Percentiles rank a stretch among this genome's conserved stretches.
These are phyloP conservation scores for Poeciliopsis occidentalis DNA, from an alignment of 2,113 vertebrate species.

Conservation along the genomic window DNA sequence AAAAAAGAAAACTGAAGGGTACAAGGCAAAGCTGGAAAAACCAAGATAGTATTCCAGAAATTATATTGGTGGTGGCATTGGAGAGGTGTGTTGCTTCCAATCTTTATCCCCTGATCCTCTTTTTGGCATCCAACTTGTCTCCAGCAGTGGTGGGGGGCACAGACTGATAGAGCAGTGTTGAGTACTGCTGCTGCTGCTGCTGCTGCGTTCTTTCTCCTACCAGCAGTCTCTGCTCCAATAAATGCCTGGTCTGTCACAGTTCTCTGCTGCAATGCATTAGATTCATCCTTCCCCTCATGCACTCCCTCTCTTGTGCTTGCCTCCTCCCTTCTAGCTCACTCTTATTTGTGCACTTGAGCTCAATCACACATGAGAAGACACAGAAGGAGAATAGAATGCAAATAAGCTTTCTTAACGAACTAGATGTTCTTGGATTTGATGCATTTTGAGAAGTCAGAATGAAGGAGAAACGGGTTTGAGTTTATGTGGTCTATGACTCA, in stretches of 20 bases:
- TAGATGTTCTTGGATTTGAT: conserved; percentile 69
- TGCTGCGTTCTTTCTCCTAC: conserved; percentile 60
- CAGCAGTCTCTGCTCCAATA: conserved; percentile 75
- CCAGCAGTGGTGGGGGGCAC: conserved; percentile 47
- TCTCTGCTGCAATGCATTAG: conserved; percentile 77
- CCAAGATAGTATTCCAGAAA: conserved; percentile 67
- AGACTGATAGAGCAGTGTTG: conserved; percentile 59
- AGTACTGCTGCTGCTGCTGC: conserved; percentile 39
- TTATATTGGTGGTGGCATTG: too few species aligned
- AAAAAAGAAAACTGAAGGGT: conserved; percentile 13
- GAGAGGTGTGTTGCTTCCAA: too few species aligned
- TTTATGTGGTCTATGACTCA: conserved; percentile 38
- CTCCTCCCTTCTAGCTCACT: conserved; percentile 64
- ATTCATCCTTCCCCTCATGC: conserved; percentile 67
- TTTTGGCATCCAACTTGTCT: too few species aligned
- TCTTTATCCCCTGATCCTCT: too few species aligned
- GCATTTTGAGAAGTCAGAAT: conserved; percentile 16
- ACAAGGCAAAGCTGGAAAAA: conserved; percentile 48
- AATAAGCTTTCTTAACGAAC: conserved; percentile 80
- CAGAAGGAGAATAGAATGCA: conserved; percentile 76
- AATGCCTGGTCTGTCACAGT: conserved; percentile 79
- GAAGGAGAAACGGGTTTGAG: neutral
- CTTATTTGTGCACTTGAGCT: conserved; percentile 71
- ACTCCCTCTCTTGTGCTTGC: conserved; percentile 57
- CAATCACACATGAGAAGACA: conserved; percentile 77